Percentiles rank a stretch among this genome's conserved stretches.
These are phyloP conservation scores for Melanotaenia maccullochi DNA, from an alignment of 2,797 vertebrate genomes.

Conservation along the genomic window DNA sequence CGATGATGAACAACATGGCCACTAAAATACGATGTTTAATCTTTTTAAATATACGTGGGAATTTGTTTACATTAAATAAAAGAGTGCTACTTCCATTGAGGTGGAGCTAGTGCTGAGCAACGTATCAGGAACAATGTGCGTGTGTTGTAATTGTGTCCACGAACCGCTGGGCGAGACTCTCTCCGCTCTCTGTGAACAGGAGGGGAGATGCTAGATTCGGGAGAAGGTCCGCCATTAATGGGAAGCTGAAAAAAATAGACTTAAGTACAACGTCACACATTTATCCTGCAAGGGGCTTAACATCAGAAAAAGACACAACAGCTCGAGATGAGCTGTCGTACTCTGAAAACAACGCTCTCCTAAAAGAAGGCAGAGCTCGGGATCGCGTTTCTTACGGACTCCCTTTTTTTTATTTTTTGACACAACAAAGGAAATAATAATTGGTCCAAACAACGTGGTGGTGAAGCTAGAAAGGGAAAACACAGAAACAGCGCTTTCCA, in stretches of 20 bases:
- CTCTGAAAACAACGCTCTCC: constrained; percentile 4
- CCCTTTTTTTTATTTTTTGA: constrained; percentile 66
- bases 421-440: constrained; percentile 88
- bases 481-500: constrained; percentile 69
- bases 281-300: constrained; percentile 58
- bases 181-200: constrained; percentile 54
- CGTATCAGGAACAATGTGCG: constrained; percentile 21
- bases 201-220: constrained; percentile 82
- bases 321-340: constrained; percentile 21
- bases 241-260: constrained; percentile 80
- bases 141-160: constrained; percentile 80
- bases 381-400: constrained; percentile 58
- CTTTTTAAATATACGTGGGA: neutral
- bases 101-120: constrained; percentile 7
- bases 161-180: constrained; percentile 82
- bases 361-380: constrained; percentile 19
- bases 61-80: neutral
- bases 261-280: constrained; percentile 73
- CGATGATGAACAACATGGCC: too few species aligned
- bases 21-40: too few species aligned
- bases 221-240: constrained; percentile 88
- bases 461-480: constrained; percentile 78
- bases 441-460: constrained; percentile 86
- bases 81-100: neutral
- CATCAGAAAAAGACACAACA: constrained; percentile 40